phyloP scores from a whole-genome alignment of 2,888 invertebrate species.

The Bursaphelenchus okinawaensis region DNA sequence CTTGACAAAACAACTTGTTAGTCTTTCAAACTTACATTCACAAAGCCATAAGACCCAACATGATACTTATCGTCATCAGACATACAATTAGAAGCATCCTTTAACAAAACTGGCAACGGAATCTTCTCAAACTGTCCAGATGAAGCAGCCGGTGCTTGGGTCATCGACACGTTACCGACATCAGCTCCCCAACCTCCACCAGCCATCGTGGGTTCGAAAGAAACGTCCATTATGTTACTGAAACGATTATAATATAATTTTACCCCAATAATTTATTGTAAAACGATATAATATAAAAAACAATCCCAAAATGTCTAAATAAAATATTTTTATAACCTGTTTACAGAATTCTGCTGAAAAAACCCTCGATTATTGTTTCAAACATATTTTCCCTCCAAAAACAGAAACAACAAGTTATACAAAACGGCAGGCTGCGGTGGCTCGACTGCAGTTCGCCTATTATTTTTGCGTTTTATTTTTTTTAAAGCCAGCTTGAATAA shows the following conservation, averaged over 20 bases:
- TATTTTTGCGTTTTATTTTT: too few species aligned
- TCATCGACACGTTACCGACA: background rate
- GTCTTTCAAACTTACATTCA: background rate
- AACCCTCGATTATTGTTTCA: too few species aligned
- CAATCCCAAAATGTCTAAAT: background rate
- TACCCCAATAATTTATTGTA: too few species aligned
- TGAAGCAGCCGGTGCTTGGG: background rate
- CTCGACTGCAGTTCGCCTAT: too few species aligned
- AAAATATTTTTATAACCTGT: too few species aligned
- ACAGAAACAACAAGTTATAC: too few species aligned
- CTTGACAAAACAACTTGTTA: too few species aligned
- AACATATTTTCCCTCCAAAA: too few species aligned
- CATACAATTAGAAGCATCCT: background rate
- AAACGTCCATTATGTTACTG: background rate
- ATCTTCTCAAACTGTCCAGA: background rate
- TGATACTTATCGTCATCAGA: constrained; percentile 1
- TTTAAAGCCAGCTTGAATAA: too few species aligned
- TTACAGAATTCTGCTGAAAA: too few species aligned
- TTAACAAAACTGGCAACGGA: background rate
- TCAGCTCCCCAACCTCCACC: constrained; percentile 2
- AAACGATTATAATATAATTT: background rate
- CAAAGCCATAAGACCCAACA: background rate
- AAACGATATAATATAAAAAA: background rate
- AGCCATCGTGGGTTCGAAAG: constrained; percentile 1
- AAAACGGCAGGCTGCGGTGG: too few species aligned